Evolutionary conservation across 2,888 invertebrate genomes (phyloP).

Genomic region (Cabera pusaria): DNA sequence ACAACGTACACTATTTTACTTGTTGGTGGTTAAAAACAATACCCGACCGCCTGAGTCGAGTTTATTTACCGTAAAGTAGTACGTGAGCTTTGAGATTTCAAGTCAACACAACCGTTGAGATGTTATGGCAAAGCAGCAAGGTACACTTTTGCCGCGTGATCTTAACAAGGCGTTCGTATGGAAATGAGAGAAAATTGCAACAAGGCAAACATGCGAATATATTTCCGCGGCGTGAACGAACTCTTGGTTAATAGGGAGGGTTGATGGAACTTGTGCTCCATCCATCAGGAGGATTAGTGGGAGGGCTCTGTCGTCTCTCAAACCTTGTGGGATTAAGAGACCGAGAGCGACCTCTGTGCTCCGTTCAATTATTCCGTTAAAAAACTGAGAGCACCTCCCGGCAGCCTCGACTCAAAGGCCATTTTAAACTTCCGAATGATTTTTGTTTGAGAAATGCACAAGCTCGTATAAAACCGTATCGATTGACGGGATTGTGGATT

Average conservation of each 20-base stretch:
- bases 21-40: no score
- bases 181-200: slow-evolving; percentile 24
- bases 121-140: slow-evolving; percentile 4
- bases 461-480: no score
- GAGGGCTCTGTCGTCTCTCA: slow-evolving; percentile 40
- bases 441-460: slow-evolving; percentile 16
- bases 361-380: slow-evolving; percentile 47
- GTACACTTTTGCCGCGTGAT: slow-evolving; percentile 12
- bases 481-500: no score
- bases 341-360: slow-evolving; percentile 38
- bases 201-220: slow-evolving; percentile 22
- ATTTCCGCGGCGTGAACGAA: slow-evolving; percentile 26
- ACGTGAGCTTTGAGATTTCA: no score
- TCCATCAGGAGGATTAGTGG: slow-evolving; percentile 56
- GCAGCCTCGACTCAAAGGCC: slow-evolving; percentile 15
- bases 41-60: no score
- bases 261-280: slow-evolving; percentile 35
- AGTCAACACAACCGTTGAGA: no score
- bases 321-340: slow-evolving; percentile 52
- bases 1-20: no score
- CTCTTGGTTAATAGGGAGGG: slow-evolving; percentile 35
- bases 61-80: no score
- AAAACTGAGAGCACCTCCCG: slow-evolving; percentile 34
- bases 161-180: slow-evolving; percentile 18
- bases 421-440: slow-evolving; percentile 13